phyloP scores from a whole-genome alignment of 2,113 vertebrate genomes.

The Ancistrus triradiatus region DNA sequence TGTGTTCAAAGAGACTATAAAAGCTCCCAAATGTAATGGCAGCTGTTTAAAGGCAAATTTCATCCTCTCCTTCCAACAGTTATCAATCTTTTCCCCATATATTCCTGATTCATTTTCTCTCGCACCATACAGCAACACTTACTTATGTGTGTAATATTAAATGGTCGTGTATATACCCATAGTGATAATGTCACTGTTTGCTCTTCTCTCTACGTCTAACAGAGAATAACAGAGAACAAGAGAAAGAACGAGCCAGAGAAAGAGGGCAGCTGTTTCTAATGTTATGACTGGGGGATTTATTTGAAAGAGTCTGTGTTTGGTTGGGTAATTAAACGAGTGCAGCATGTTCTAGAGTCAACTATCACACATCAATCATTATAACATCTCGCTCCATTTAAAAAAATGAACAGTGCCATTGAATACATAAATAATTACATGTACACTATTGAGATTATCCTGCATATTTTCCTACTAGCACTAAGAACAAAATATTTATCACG shows the following conservation, averaged over 20 bases:
- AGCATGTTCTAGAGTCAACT: constrained; percentile 12
- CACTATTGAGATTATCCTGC: too few relatives aligned
- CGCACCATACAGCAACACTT: too few relatives aligned
- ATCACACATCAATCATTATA: constrained; percentile 5
- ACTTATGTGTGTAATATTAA: too few relatives aligned
- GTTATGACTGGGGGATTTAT: constrained; percentile 17
- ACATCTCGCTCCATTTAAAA: neutral
- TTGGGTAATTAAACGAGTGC: constrained; percentile 13
- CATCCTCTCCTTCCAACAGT: too few relatives aligned
- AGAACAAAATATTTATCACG: too few relatives aligned
- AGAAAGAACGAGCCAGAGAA: neutral
- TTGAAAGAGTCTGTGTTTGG: constrained; percentile 9
- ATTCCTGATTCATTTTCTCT: too few relatives aligned
- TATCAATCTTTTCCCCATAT: too few relatives aligned
- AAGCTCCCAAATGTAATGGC: neutral
- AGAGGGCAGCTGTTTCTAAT: constrained; percentile 28
- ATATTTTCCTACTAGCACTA: too few relatives aligned
- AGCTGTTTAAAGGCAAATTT: neutral
- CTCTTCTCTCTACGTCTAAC: too few relatives aligned
- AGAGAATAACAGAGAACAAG: neutral
- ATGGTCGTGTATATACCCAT: too few relatives aligned
- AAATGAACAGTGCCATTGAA: neutral
- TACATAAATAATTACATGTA: too few relatives aligned
- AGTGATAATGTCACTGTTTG: too few relatives aligned
- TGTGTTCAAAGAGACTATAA: neutral